Conservation (phyloP, 1,140 invertebrate species). For the Eulimnadia texana region DNA sequence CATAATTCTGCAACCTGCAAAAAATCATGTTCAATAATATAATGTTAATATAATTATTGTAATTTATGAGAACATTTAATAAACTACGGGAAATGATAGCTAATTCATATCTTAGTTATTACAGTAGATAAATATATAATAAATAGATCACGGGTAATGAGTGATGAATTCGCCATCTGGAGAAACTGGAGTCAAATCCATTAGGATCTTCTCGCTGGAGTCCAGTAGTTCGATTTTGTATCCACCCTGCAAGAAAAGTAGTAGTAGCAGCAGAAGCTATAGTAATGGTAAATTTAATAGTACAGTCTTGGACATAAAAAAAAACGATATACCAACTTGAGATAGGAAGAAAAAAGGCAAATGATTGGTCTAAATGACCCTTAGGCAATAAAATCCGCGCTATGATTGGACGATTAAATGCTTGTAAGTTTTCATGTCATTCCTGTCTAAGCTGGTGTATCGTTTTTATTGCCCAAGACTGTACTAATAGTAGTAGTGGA, state of each 20-base stretch:
- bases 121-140: background rate
- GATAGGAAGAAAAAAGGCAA: no score
- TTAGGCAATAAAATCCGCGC: no score
- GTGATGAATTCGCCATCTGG: constrained; percentile 59
- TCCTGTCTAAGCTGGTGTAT: no score
- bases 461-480: no score
- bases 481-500: no score
- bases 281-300: background rate
- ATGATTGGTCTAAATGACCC: no score
- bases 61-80: background rate
- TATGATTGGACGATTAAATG: no score
- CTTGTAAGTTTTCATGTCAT: no score
- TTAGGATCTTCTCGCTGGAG: constrained; percentile 55
- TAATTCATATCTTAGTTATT: background rate
- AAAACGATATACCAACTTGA: background rate
- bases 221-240: constrained; percentile 71
- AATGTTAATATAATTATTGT: constrained; percentile 28
- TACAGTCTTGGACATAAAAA: background rate
- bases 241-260: no score
- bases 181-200: constrained; percentile 52
- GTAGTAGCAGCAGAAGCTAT: background rate
- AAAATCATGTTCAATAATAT: no score
- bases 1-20: constrained; percentile 64
- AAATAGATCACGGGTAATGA: constrained; percentile 30
- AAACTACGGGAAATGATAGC: background rate